These are phyloP conservation scores for Spermophilus dauricus DNA, from an alignment of 2,113 vertebrate species.

Conservation along the genomic window DNA sequence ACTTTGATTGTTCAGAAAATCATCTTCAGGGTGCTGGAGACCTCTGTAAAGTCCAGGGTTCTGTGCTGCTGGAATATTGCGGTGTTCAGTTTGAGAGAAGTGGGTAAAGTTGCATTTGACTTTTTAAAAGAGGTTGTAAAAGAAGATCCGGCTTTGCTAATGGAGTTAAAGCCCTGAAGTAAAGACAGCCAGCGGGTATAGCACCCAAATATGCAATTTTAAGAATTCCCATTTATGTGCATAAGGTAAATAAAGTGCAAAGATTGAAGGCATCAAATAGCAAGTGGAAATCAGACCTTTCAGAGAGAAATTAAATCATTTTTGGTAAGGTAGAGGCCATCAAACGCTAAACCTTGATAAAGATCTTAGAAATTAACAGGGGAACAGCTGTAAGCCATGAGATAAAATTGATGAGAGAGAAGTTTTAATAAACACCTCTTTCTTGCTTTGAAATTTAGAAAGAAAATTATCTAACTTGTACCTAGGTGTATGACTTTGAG, in stretches of 20 bases:
- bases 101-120: neutral
- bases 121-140: slow-evolving; percentile 20
- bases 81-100: neutral
- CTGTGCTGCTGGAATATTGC: neutral
- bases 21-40: neutral
- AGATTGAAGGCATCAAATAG: neutral
- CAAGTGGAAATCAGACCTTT: neutral
- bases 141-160: neutral
- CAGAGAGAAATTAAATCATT: neutral
- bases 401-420: neutral
- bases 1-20: neutral
- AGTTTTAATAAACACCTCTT: neutral
- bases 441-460: slow-evolving; percentile 40
- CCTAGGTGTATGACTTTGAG: neutral
- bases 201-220: neutral
- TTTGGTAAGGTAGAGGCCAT: neutral
- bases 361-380: neutral
- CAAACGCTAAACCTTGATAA: neutral
- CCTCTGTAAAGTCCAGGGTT: neutral
- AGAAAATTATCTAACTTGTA: neutral
- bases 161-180: neutral
- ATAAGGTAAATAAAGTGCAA: neutral
- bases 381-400: neutral
- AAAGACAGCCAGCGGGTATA: neutral
- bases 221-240: neutral